These are phyloP conservation scores for Volucella inanis DNA, from an alignment of 2,888 invertebrate genomes.

Conservation along the genomic window DNA sequence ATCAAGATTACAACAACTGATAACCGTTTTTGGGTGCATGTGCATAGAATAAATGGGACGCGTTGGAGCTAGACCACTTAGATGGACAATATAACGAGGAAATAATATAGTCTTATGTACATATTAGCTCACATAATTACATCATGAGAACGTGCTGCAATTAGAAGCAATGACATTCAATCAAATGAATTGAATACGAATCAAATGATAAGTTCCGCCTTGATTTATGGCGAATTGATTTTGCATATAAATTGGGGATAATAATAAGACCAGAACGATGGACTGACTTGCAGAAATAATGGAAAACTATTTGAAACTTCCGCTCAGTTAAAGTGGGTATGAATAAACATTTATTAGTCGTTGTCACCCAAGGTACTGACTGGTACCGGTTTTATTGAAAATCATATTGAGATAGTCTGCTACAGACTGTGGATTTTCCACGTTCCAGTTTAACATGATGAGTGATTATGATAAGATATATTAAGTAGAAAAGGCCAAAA, in stretches of 20 bases:
- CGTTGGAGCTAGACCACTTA: neutral
- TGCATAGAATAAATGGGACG: neutral
- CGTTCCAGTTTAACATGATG: no score
- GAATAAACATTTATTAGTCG: no score
- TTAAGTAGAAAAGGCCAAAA: no score
- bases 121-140: neutral
- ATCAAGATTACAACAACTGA: neutral
- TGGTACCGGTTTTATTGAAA: no score
- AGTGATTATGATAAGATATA: no score
- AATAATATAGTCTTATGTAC: neutral
- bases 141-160: neutral
- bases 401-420: no score
- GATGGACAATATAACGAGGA: neutral
- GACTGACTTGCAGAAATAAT: no score
- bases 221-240: neutral
- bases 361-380: no score
- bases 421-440: no score
- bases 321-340: no score
- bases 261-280: neutral
- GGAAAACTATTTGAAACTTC: no score
- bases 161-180: constrained; percentile 1
- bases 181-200: neutral
- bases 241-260: constrained; percentile 8
- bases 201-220: neutral
- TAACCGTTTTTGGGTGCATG: constrained; percentile 10